phyloP scores from a whole-genome alignment of 2,797 vertebrate genomes.

The Megaceryle alcyon region DNA sequence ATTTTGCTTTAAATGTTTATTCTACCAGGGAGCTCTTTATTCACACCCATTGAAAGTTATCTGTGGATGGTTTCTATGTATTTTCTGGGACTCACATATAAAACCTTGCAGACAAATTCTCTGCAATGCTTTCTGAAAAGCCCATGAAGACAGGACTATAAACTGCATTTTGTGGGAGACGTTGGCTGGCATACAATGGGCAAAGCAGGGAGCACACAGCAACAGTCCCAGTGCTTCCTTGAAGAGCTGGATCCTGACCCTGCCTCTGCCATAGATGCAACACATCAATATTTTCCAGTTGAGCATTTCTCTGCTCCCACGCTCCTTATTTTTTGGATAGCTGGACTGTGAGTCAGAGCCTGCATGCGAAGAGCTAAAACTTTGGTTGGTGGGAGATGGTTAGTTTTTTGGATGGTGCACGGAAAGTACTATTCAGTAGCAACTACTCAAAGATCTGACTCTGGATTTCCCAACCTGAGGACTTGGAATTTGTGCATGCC shows the following conservation, averaged over 20 bases:
- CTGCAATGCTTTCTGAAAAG: not conserved
- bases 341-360: not conserved
- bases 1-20: not conserved
- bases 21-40: not conserved
- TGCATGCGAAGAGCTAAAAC: not conserved
- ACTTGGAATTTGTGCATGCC: accelerated
- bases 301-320: not conserved
- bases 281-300: not conserved
- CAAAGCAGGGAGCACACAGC: not conserved
- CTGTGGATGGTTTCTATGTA: not conserved
- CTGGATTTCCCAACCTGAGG: not conserved
- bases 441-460: not conserved
- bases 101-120: not conserved
- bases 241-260: not conserved
- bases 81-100: not conserved
- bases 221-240: not conserved
- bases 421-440: not conserved
- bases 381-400: not conserved
- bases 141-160: not conserved
- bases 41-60: not conserved
- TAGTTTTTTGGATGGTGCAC: not conserved
- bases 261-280: not conserved
- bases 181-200: not conserved
- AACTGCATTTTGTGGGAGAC: not conserved
- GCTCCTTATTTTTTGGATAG: not conserved